These are phyloP conservation scores for Dryadula phaetusa DNA, from an alignment of 2,888 invertebrate genomes.

Conservation along the genomic window DNA sequence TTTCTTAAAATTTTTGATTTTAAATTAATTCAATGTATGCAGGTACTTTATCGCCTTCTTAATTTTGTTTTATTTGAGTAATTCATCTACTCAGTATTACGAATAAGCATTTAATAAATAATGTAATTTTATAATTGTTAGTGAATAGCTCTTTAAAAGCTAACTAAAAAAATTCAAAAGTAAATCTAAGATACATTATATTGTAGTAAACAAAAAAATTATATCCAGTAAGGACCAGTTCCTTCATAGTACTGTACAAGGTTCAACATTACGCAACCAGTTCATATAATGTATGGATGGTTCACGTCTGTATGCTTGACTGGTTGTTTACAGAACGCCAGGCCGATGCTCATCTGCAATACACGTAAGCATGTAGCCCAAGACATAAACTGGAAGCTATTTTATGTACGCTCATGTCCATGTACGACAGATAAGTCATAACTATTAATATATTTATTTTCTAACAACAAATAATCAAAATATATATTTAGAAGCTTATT, in stretches of 20 bases:
- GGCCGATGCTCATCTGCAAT: slow-evolving; percentile 39
- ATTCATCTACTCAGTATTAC: no score
- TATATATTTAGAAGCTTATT: no score
- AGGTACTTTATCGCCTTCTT: no score
- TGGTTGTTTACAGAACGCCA: slow-evolving; percentile 59
- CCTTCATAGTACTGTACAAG: slow-evolving; percentile 24
- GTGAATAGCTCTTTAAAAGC: no score
- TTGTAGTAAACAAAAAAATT: slow-evolving; percentile 4
- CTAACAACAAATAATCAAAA: no score
- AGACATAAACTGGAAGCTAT: neutral
- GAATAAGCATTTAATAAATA: no score
- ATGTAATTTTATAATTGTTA: neutral
- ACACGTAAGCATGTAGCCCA: slow-evolving; percentile 20
- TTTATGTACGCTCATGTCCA: neutral
- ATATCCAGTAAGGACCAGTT: slow-evolving; percentile 28
- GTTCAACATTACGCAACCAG: slow-evolving; percentile 35
- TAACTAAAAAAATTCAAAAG: no score
- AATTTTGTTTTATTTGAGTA: no score
- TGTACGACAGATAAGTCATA: neutral
- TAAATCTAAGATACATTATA: slow-evolving; percentile 5
- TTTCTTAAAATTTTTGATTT: neutral
- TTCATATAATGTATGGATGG: slow-evolving; percentile 34
- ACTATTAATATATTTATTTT: no score
- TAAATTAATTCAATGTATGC: no score
- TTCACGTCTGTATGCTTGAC: slow-evolving; percentile 58